Conservation (phyloP, 2,888 invertebrate genomes). For the Rhopalosiphum nymphaeae region DNA sequence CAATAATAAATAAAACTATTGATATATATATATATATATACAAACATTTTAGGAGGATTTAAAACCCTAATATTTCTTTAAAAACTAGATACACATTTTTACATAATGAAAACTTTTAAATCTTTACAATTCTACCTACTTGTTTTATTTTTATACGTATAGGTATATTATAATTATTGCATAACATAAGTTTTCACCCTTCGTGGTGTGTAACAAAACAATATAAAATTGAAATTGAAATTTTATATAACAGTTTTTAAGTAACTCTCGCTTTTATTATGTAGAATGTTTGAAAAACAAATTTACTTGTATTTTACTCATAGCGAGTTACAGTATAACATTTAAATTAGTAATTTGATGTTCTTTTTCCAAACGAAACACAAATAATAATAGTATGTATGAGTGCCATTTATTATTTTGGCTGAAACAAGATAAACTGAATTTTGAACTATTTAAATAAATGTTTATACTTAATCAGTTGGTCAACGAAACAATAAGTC, state of each 20-base stretch:
- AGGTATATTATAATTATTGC: constrained; percentile 26
- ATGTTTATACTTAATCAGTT: background rate
- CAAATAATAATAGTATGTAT: background rate
- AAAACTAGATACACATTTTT: constrained; percentile 5
- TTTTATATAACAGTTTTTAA: background rate
- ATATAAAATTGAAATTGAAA: background rate
- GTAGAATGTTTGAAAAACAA: background rate
- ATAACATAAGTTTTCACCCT: constrained; percentile 25
- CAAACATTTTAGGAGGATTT: background rate
- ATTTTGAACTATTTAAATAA: background rate
- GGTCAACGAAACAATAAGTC: background rate
- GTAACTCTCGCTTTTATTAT: background rate
- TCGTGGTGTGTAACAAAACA: constrained; percentile 1
- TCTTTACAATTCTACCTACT: constrained; percentile 7
- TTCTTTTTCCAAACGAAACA: background rate
- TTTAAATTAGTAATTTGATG: background rate
- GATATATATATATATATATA: background rate
- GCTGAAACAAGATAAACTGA: background rate
- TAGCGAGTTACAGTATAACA: background rate
- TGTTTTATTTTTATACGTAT: background rate
- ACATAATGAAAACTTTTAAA: background rate
- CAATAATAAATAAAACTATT: constrained; percentile 35
- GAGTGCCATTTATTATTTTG: background rate
- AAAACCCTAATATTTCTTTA: constrained; percentile 34
- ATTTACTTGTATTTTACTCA: background rate